Percentiles rank a stretch among this genome's conserved stretches.
phyloP scores from a whole-genome alignment of 2,113 vertebrate species.

The Pygoscelis antarcticus region DNA sequence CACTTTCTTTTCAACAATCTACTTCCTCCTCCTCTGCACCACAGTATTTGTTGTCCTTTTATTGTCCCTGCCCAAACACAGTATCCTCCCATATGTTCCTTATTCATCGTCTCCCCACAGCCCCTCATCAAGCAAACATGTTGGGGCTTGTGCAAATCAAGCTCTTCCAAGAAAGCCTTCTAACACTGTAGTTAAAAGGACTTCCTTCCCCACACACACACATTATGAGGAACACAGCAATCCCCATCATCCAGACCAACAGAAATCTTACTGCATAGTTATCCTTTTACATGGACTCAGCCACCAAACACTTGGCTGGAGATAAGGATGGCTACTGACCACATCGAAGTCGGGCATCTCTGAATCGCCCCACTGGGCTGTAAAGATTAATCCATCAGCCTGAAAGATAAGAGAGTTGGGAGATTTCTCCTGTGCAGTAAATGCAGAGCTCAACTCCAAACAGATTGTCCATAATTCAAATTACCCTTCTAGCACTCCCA shows the following conservation, averaged over 20 bases:
- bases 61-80: not conserved
- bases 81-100: not conserved
- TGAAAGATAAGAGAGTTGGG: not conserved
- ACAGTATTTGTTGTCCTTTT: not conserved
- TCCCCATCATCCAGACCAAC: not conserved
- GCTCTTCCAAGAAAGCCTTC: not conserved
- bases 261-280: not conserved
- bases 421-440: not conserved
- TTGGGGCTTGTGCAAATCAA: not conserved
- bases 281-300: not conserved
- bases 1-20: not conserved
- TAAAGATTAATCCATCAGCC: not conserved
- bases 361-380: not conserved
- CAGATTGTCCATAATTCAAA: not conserved
- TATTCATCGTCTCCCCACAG: not conserved
- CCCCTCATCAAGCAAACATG: not conserved
- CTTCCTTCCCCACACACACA: not conserved
- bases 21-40: not conserved
- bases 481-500: not conserved
- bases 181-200: not conserved
- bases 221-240: not conserved
- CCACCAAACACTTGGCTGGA: not conserved
- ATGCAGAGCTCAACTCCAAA: not conserved
- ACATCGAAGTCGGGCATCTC: rapidly evolving
- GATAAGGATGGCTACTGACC: not conserved